Conservation (phyloP, 2,113 vertebrate species). For the Heptranchias perlo region DNA sequence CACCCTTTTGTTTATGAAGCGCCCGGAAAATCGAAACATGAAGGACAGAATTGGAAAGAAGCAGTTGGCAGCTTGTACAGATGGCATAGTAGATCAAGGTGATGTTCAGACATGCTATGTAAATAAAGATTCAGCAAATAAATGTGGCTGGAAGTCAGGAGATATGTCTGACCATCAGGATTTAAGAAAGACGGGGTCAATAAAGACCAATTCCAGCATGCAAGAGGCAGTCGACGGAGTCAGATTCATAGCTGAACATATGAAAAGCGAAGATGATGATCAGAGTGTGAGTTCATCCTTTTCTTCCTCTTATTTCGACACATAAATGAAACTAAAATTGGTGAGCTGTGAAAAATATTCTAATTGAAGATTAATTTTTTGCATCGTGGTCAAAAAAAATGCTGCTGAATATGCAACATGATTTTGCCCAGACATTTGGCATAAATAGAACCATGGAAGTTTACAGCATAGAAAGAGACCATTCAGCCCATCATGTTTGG, state of each 20-base stretch:
- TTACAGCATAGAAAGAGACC: not conserved
- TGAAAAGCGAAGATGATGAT: slow-evolving; percentile 64
- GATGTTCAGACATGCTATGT: slow-evolving; percentile 51
- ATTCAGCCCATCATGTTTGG: not conserved
- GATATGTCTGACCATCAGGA: slow-evolving; percentile 53
- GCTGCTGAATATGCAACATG: not conserved
- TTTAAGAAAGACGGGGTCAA: slow-evolving; percentile 47
- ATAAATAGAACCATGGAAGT: not conserved
- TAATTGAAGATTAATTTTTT: not conserved
- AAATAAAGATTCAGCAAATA: slow-evolving; percentile 52
- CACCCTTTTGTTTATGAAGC: slow-evolving; percentile 61
- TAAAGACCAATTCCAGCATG: slow-evolving; percentile 53
- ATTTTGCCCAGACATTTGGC: not conserved
- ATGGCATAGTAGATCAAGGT: slow-evolving; percentile 45
- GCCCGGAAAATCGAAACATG: slow-evolving; percentile 57
- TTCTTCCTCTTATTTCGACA: not conserved
- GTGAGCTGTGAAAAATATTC: not conserved
- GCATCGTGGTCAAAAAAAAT: not conserved
- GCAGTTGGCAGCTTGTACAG: slow-evolving; percentile 44
- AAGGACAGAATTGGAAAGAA: slow-evolving; percentile 53
- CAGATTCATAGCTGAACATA: slow-evolving; percentile 63
- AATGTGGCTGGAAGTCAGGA: slow-evolving; percentile 52
- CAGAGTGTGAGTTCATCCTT: slow-evolving; percentile 59
- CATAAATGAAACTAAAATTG: not conserved
- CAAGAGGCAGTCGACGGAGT: slow-evolving; percentile 66